phyloP scores from a whole-genome alignment of 1,140 invertebrate species.

The Cataglyphis hispanica region DNA sequence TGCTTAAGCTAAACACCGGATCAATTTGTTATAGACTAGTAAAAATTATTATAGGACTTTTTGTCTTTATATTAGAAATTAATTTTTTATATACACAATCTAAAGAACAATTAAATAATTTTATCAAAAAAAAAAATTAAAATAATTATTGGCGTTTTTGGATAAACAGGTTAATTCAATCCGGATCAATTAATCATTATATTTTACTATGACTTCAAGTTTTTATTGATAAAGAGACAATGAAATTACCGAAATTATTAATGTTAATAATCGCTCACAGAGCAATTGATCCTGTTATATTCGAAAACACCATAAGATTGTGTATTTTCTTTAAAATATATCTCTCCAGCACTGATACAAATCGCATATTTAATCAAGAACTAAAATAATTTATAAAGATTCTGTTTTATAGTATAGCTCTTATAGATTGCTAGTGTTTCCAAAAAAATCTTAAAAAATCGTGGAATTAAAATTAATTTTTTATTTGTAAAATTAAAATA shows the following conservation, averaged over 20 bases:
- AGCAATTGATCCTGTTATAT: too few species aligned
- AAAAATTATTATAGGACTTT: not conserved
- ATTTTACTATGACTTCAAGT: too few species aligned
- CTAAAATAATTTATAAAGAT: not conserved
- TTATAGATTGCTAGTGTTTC: not conserved
- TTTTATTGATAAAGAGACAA: too few species aligned
- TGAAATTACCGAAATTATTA: too few species aligned
- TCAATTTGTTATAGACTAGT: not conserved
- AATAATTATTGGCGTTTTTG: too few species aligned
- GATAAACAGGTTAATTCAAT: too few species aligned
- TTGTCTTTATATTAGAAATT: not conserved
- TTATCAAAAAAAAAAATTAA: too few species aligned
- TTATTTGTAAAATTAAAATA: not conserved
- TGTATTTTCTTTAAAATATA: not conserved
- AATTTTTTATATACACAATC: not conserved
- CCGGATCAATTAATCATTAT: too few species aligned
- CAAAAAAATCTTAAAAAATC: not conserved
- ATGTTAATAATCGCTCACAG: too few species aligned
- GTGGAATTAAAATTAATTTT: not conserved
- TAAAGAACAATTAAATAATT: not conserved
- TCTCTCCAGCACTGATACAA: not conserved
- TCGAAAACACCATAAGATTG: too few species aligned
- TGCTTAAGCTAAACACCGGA: not conserved
- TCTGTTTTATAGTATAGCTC: not conserved
- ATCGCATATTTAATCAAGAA: not conserved